Evolutionary conservation across 2,797 vertebrate genomes (phyloP), one percentile per base, ranked within the genome.

Genomic region (Octomys mimax): DNA sequence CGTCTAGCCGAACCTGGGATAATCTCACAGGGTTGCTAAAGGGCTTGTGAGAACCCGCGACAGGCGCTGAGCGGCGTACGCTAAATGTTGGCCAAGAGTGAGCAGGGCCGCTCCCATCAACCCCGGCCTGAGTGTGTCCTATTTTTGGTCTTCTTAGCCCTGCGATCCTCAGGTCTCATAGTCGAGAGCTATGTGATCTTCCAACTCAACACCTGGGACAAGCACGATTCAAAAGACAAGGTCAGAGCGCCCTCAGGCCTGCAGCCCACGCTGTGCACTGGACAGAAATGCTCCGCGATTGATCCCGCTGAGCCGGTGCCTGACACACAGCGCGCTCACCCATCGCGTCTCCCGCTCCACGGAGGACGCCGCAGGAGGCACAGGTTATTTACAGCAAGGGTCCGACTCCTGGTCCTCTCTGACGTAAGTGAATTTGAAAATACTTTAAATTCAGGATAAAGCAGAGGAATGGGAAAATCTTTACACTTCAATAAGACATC

Each of bases 361-460:
- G 0, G 64, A 96, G 96, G 98, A 91, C 91, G 81, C 96, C 88
- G 95, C 78, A 96, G 97, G 96, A 83, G 75, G 96, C 96, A 95
- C 87, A 6, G 94, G 91, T 97, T 98, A 98, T 98, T 98, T 97
- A 98, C 94, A 89, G 95, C 83, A 52, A 97, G 96, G 49, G 64
- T 97, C 96, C 89, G 78, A 95, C 93, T 96, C 88, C 97, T 95
- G 97, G 97, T 97, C 96, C 92, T 98, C 97, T 92, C 89, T 36
- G 28, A 92, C 90, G 92, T 97, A 98, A 98, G 98, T 98, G 97
- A 98, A 98, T 98, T 98, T 97, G 97, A 97, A 98, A 98, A 98
- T 97, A 97, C 97, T 98, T 98, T 98, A 98, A 98, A 97, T 98
- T 98, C 97, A 97, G 98, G 98, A 98, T 98, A 98, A 98, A 98